Conservation (phyloP, 2,888 invertebrate species). For the Microctonus hyperodae region DNA sequence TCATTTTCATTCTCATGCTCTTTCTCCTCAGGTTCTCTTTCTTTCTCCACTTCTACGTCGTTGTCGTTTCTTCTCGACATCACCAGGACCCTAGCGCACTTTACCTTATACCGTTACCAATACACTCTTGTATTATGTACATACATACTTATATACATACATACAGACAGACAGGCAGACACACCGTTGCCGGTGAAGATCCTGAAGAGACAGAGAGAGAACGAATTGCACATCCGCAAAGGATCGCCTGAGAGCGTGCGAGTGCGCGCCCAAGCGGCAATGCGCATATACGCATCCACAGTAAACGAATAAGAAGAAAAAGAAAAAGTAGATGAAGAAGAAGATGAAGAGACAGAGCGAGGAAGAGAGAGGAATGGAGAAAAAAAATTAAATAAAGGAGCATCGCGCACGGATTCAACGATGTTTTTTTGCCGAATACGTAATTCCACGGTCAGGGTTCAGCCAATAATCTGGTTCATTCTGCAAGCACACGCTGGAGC, state of each 20-base stretch:
- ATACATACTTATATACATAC: no score
- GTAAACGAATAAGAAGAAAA: slow-evolving; percentile 36
- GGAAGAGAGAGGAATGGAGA: not conserved
- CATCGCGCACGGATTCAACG: not conserved
- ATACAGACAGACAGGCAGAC: not conserved
- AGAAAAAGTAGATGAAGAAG: slow-evolving; percentile 25
- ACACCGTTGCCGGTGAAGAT: not conserved
- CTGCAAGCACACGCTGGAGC: slow-evolving; percentile 36
- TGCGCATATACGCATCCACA: slow-evolving; percentile 43
- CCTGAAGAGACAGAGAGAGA: slow-evolving; percentile 7
- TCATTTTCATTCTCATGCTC: not conserved
- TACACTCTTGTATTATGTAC: not conserved
- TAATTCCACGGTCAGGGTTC: slow-evolving; percentile 59
- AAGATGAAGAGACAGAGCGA: not conserved
- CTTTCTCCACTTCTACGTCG: no score
- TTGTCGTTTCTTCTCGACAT: not conserved
- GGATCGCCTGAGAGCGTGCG: slow-evolving; percentile 19
- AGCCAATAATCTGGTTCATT: slow-evolving; percentile 59
- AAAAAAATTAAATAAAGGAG: slow-evolving; percentile 3
- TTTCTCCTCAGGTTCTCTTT: not conserved
- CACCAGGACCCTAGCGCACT: slow-evolving; percentile 4
- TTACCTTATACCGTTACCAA: slow-evolving; percentile 3
- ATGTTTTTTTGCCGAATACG: slow-evolving; percentile 54
- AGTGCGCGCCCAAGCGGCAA: slow-evolving; percentile 11
- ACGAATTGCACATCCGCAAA: slow-evolving; percentile 17